Conservation (phyloP, 2,113 vertebrate species). For the mouse (Mus musculus) region GRCm39 chr16:36422501-36423000, state of each 20-base stretch:
- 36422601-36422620: neutral
- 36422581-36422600: neutral
- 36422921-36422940: neutral
- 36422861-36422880: neutral
- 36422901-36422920: neutral
- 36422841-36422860: neutral
- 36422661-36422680: neutral
- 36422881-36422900: neutral
- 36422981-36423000: slow-evolving; percentile 7
- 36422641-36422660: neutral
- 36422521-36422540: neutral
- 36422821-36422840: neutral
- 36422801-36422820: neutral
- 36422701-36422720: too few species aligned
- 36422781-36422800: neutral
- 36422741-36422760: neutral
- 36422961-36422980: neutral
- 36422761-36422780: neutral
- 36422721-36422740: too few species aligned
- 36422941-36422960: neutral
- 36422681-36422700: neutral
- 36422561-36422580: neutral
- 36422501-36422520: neutral
- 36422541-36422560: neutral
- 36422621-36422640: neutral